phyloP scores from a whole-genome alignment of 1,140 invertebrate genomes.

The Drosophila virilis region DNA sequence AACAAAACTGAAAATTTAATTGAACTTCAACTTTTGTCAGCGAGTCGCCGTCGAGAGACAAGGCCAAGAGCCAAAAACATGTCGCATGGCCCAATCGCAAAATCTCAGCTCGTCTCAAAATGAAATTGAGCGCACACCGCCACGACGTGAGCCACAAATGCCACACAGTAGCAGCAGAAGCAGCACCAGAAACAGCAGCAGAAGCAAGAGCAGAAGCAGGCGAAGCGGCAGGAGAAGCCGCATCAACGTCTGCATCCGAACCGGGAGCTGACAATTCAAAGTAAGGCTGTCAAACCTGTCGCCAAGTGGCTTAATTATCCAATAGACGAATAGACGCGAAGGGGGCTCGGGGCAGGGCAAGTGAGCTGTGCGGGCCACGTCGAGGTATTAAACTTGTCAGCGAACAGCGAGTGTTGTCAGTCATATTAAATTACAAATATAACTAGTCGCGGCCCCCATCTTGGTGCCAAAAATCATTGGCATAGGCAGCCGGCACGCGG shows the following conservation, averaged over 20 bases:
- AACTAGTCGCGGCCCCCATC: background rate
- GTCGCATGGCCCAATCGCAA: constrained; percentile 35
- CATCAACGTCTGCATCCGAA: constrained; percentile 22
- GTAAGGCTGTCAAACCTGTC: constrained; percentile 77
- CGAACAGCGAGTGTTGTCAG: constrained; percentile 56
- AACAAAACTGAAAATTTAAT: constrained; percentile 64
- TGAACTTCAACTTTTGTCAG: constrained; percentile 69
- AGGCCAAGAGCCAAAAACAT: constrained; percentile 24
- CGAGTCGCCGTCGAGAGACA: constrained; percentile 13
- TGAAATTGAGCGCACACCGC: constrained; percentile 51
- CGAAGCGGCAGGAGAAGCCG: background rate
- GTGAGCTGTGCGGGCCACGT: background rate
- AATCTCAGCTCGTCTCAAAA: constrained; percentile 48
- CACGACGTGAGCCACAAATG: constrained; percentile 14
- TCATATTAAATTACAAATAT: constrained; percentile 67
- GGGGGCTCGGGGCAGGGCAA: background rate
- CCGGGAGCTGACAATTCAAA: constrained; percentile 68
- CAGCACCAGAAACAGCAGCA: background rate
- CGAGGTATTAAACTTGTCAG: constrained; percentile 68
- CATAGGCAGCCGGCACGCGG: background rate
- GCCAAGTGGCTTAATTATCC: constrained; percentile 82
- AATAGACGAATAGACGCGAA: constrained; percentile 67
- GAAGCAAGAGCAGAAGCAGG: background rate
- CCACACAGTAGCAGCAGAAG: background rate
- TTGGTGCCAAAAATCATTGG: constrained; percentile 11